Conservation (phyloP, 1,140 invertebrate genomes). For the Musca vetustissima region DNA sequence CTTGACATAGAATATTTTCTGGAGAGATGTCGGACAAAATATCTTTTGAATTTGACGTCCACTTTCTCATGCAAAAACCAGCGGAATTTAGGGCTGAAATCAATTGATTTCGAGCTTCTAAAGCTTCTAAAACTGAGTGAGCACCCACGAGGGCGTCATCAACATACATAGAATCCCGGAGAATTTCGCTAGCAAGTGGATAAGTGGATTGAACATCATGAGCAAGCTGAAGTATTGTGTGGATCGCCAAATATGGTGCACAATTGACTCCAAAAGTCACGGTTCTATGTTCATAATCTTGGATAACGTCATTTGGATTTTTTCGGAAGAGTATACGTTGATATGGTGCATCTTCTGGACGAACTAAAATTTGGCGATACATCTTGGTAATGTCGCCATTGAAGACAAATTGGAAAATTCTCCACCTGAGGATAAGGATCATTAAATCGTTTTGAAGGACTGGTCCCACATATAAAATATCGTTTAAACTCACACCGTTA, state of each 20-base stretch:
- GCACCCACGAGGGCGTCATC: neutral
- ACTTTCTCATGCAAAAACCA: neutral
- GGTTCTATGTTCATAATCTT: neutral
- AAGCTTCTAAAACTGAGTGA: neutral
- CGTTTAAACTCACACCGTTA: neutral
- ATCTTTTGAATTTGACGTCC: neutral
- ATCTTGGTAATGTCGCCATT: slow-evolving; percentile 41
- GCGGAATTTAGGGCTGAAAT: neutral
- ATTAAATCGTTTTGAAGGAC: slow-evolving; percentile 45
- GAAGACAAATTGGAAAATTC: slow-evolving; percentile 39
- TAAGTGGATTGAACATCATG: too few relatives aligned
- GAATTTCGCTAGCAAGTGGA: too few relatives aligned
- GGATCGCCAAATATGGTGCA: slow-evolving; percentile 2
- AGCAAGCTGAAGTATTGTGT: neutral
- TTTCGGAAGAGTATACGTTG: neutral
- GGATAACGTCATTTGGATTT: neutral
- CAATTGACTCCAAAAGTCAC: neutral
- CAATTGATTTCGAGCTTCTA: neutral
- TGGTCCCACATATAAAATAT: neutral
- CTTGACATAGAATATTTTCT: too few relatives aligned
- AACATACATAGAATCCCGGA: neutral
- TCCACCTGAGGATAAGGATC: slow-evolving; percentile 46
- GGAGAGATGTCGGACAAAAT: too few relatives aligned
- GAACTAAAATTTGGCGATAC: slow-evolving; percentile 34
- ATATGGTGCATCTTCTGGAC: neutral